Base-by-base conservation (phyloP, 2,888 invertebrate genomes). In the Ditula angustiorana region DNA sequence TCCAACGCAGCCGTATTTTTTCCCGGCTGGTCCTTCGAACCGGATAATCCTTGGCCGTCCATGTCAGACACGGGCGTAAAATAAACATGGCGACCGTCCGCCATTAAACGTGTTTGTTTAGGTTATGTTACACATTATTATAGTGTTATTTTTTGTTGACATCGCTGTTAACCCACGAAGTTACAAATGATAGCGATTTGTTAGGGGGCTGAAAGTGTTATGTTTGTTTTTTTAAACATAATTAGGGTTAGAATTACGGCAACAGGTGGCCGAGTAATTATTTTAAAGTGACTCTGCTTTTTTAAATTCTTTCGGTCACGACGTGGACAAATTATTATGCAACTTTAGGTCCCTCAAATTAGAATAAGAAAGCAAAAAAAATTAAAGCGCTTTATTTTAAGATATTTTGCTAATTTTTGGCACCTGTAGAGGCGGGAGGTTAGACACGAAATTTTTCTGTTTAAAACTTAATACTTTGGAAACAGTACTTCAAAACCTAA, bases 81-180 rank as follows among this genome's bases (percentile, higher is more conserved):
- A 79, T 80, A 84, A 87, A 88, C 79, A 88, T 80, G 81, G 80
- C 80, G 41, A 72, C 71, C 74, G 71, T 61, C 69, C 67, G 78
- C 86, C 81, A 86, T 87, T 88, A 86, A 79, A 79, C 69, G 69
- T 81, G 90, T 89, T 87, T 87, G 84, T 82, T 88, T 88, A 88
- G 90, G 89, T 79, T 80, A 75, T 76, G 82, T 88, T 86, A 88
- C 86, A 87, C 83, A 80, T 83, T 80, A 87, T 85, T 83, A 86
- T 79, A 79, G 75, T 74, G 77, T 80, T 79, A 77, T 82, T 85
- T 76, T 79, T 79, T 78, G 79, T 76, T 72, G 72, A 71, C 69
- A 64, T 59, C 58, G 64, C 53, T 59, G 52, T 64, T 64, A 44
- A 64, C 58, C 64, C 50, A 37, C 50, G 52, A 30, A 57, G 53